Evolutionary conservation across 2,888 invertebrate species (phyloP), one percentile per base, ranked within the genome.

Genomic region (Caenorhabditis sp.): DNA sequence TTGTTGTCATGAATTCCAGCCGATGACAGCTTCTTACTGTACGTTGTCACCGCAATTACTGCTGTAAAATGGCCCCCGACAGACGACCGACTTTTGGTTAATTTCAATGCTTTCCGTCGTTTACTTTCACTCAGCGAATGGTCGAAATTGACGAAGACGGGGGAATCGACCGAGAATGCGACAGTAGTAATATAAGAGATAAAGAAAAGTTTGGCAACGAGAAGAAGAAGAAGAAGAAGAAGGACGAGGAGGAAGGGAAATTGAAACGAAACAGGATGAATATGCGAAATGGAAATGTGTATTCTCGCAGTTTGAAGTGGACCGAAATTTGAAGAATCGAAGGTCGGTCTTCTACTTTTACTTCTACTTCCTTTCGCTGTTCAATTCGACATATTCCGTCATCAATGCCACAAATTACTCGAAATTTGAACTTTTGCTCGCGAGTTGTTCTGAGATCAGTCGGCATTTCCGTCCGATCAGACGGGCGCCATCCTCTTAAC

Each of bases 21-120:
- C 48, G 27, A 48, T 27, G 26, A 11, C 27, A 48, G 27, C 30
- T 27, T 48, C 26, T 30, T 52, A 8, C 48, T 7, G 17, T 15
- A 46, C 30, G 15, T 30, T 15, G 27, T 27, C 50, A 52, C 50
- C 32, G 30, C 32, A 52, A 52, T 52, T 52, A 52, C 50, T 30
- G 56, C 17, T 56, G 56, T 56, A 56, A 56, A 56, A 56, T 17
- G 24, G 41, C 17, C 1, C 15, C 48, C 7, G 27, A 30, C 27
- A 9, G 48, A 26, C 24, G 26, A 48, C 48, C 30, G 48, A 48
- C 48, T 48, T 48, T 30, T 56, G 56, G 56, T 43, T 56, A 56
- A 56, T 56, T 56, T 56, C 43, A 56, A 56, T 43, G 56, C 56
- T 56, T 43, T 43, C 43, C 43, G 43, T 41, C 46, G 26, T 26